Conservation (phyloP, 2,888 invertebrate genomes). For the Sminthurinus aureus region DNA sequence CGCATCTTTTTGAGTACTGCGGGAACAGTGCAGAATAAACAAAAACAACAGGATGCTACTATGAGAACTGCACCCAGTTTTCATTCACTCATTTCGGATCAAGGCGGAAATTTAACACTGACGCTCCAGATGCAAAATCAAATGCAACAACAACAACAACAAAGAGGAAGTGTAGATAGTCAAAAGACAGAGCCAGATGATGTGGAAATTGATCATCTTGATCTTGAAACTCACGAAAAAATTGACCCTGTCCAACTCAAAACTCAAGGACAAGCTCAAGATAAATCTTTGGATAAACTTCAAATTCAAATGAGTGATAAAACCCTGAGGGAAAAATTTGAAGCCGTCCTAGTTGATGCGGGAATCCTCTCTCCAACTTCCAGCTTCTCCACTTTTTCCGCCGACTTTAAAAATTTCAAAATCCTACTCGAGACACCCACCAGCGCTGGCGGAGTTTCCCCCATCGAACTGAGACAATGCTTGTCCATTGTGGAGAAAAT, state of each 20-base stretch:
- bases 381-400: constrained; percentile 52
- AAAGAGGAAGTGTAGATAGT: background rate
- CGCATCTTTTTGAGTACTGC: constrained; percentile 55
- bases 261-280: background rate
- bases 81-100: constrained; percentile 51
- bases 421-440: constrained; percentile 53
- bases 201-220: background rate
- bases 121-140: constrained; percentile 32
- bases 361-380: constrained; percentile 54
- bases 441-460: constrained; percentile 55
- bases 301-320: constrained; percentile 44
- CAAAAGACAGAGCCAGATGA: background rate
- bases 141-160: background rate
- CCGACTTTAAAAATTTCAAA: constrained; percentile 58
- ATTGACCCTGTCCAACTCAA: background rate
- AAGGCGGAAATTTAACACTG: constrained; percentile 35
- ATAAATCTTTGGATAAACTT: background rate
- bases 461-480: constrained; percentile 55
- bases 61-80: constrained; percentile 49
- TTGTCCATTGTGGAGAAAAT: constrained; percentile 52
- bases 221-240: background rate
- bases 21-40: constrained; percentile 1
- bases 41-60: constrained; percentile 16
- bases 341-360: constrained; percentile 50
- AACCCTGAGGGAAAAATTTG: constrained; percentile 48